Base-by-base conservation (phyloP, 92 coral and sea anemone genomes). In the Ricordea florida region DNA sequence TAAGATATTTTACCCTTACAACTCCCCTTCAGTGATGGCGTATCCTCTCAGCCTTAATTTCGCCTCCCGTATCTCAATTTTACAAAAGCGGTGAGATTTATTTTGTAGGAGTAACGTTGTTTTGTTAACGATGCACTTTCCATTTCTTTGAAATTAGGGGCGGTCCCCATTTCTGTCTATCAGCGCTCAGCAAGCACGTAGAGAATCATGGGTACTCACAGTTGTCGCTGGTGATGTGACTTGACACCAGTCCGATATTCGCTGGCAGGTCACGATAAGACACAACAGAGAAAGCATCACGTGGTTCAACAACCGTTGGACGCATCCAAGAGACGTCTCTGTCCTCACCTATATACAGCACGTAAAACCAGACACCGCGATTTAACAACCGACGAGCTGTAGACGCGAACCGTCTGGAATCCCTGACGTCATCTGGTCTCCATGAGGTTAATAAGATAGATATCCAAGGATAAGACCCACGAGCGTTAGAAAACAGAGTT, bases 361-460 rank as follows among this genome's bases (percentile, higher is more conserved):
- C 89, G 57, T 67, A 67, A 27, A 78, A 32, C 78, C 66, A 67
- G 28, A 71, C 62, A 14, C 89, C 89, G 16, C 74, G 85, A 25
- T 70, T 74, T 2, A 69, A 16, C 50, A 84, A 41, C 22, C 85
- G 76, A 29, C 62, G 52, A 3, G 74, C 80, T 16, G 79, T 69
- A 11, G 42, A 61, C 36, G 36, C 51, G 22, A 76, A 44, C 10
- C 7, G 31, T 35, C 34, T 45, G 3, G 46, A 46, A 22, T 47
- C 71, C 34, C 20, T 32, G 28, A 35, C 41, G 53, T 38, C 31
- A 10, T 40, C 40, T 5, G 69, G 80, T 46, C 59, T 44, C 69
- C 80, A 58, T 1, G 80, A 26, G 1, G 80, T 73, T 29, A 73
- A 50, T 9, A 73, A 31, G 33, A 73, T 61, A 6, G 58, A 34